Conservation (phyloP, 2,797 vertebrate species). For the Tolypeutes matacus region DNA sequence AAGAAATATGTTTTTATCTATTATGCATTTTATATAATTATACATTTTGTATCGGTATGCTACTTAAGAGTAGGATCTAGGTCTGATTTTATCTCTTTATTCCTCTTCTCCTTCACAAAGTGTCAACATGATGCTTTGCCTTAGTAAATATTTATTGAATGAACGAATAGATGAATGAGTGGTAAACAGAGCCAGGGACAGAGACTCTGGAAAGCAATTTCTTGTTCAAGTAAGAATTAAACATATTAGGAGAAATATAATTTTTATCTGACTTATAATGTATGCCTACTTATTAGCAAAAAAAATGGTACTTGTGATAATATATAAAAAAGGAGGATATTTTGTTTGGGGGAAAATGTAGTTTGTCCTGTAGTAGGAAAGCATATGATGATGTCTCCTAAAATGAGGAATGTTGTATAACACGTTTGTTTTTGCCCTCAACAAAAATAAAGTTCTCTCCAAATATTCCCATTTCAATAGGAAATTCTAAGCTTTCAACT, state of each 20-base stretch:
- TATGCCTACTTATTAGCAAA: not conserved
- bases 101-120: not conserved
- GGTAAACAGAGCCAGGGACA: not conserved
- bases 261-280: not conserved
- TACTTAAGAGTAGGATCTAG: not conserved
- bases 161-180: not conserved
- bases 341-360: not conserved
- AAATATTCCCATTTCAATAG: not conserved
- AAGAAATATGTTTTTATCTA: not conserved
- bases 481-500: not conserved
- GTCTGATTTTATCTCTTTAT: not conserved
- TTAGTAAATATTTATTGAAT: not conserved
- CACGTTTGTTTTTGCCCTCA: conserved; percentile 12
- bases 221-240: not conserved
- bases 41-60: not conserved
- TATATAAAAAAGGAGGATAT: not conserved
- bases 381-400: not conserved
- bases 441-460: not conserved
- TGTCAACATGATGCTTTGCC: not conserved
- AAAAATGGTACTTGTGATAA: not conserved
- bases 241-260: not conserved
- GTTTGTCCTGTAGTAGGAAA: not conserved
- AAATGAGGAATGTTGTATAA: not conserved
- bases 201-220: not conserved
- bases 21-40: not conserved